Conservation (phyloP, 2,113 vertebrate genomes). For the Entomyzon cyanotis region DNA sequence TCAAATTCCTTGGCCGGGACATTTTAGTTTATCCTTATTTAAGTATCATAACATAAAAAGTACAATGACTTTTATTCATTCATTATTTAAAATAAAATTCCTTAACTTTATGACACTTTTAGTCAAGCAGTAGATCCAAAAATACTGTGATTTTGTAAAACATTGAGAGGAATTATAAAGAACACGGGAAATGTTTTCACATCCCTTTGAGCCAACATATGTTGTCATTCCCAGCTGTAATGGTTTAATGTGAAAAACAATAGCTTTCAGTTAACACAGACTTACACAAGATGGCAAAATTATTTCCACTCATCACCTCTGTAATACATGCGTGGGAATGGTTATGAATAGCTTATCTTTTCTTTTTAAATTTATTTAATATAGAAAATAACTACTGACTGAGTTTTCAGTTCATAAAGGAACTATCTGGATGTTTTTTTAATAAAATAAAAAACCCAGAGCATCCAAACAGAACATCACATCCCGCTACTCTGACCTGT, state of each 20-base stretch:
- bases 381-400: background rate
- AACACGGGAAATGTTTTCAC: background rate
- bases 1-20: background rate
- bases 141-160: background rate
- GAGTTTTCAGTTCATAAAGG: background rate
- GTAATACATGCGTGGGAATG: background rate
- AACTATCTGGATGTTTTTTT: background rate
- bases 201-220: background rate
- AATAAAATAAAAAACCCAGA: background rate
- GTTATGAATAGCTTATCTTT: background rate
- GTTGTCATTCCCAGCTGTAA: conserved; percentile 3
- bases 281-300: background rate
- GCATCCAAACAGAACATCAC: rapidly evolving
- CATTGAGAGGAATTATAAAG: background rate
- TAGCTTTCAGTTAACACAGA: background rate
- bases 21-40: background rate
- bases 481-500: background rate
- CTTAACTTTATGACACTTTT: background rate
- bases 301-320: background rate
- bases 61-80: background rate
- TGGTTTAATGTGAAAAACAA: conserved; percentile 4
- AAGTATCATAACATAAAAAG: background rate
- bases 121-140: background rate
- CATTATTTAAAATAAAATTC: background rate
- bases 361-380: background rate